phyloP scores from a whole-genome alignment of 2,888 invertebrate genomes.

The Drepanosiphum platanoidis region DNA sequence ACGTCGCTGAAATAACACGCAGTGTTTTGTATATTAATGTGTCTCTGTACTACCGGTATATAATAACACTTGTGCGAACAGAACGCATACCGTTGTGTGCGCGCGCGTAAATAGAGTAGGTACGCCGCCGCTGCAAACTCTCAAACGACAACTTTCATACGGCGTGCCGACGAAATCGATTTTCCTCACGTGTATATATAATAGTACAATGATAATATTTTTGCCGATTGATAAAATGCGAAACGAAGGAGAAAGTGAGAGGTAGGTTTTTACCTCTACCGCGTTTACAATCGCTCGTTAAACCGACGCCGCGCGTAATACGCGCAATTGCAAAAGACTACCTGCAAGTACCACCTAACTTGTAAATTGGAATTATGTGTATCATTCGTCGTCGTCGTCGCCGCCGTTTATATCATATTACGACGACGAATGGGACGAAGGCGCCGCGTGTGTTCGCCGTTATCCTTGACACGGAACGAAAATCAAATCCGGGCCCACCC shows the following conservation, averaged over 20 bases:
- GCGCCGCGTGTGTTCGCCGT: not conserved
- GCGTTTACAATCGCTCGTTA: slow-evolving; percentile 31
- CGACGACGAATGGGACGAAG: not conserved
- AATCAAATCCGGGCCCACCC: slow-evolving; percentile 24
- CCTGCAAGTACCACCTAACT: too few relatives aligned
- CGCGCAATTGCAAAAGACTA: not conserved
- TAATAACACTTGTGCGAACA: not conserved
- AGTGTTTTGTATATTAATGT: too few relatives aligned
- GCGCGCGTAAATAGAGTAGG: too few relatives aligned
- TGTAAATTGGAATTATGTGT: slow-evolving; percentile 12
- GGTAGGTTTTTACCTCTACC: too few relatives aligned
- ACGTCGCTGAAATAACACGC: not conserved
- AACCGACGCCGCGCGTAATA: too few relatives aligned
- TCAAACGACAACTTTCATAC: slow-evolving; percentile 5
- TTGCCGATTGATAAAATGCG: slow-evolving; percentile 7
- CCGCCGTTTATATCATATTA: not conserved
- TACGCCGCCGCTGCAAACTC: too few relatives aligned
- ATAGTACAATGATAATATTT: not conserved
- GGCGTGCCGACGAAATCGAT: not conserved
- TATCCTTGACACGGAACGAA: slow-evolving; percentile 32
- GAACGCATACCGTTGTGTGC: not conserved
- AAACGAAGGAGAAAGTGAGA: slow-evolving; percentile 39
- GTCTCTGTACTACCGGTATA: not conserved
- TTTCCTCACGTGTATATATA: too few relatives aligned
- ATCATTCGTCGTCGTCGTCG: not conserved